Evolutionary conservation across 2,113 vertebrate species (phyloP).

Genomic region (Taxidea taxus): DNA sequence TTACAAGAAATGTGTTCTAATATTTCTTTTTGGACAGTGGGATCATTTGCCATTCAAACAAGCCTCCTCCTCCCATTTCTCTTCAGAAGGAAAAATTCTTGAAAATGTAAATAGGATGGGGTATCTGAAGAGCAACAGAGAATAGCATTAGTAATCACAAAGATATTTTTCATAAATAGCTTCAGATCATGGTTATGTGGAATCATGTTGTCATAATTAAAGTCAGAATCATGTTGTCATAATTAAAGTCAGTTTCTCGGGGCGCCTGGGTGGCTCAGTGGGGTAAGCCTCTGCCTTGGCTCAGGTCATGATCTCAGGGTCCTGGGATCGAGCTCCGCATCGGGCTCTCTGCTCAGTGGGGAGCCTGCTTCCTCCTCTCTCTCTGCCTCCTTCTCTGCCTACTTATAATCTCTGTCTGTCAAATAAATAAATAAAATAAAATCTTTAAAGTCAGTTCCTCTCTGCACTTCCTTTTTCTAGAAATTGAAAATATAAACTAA

Average conservation of each 20-base stretch:
- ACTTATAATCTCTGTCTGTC: too few species aligned
- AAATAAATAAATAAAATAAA: too few species aligned
- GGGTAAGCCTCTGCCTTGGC: too few species aligned
- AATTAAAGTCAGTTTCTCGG: too few species aligned
- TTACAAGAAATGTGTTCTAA: background rate
- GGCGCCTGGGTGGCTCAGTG: too few species aligned
- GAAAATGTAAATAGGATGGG: background rate
- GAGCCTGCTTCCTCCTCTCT: too few species aligned
- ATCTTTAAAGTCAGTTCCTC: background rate
- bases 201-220: background rate
- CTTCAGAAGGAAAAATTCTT: background rate
- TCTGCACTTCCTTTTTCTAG: background rate
- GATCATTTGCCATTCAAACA: background rate
- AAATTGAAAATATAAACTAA: background rate
- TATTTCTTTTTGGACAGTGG: background rate
- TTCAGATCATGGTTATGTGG: background rate
- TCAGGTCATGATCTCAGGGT: too few species aligned
- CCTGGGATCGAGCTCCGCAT: too few species aligned
- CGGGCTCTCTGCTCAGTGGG: too few species aligned
- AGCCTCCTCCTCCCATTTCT: background rate
- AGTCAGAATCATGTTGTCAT: too few species aligned
- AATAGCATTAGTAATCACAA: constrained; percentile 3
- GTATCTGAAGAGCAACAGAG: background rate
- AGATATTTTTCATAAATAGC: background rate
- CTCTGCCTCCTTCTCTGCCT: too few species aligned